A percentile compares a stretch with the other conserved stretches of the same genome.
Conservation (phyloP, 1,140 invertebrate species). For the Oryctes rhinoceros region DNA sequence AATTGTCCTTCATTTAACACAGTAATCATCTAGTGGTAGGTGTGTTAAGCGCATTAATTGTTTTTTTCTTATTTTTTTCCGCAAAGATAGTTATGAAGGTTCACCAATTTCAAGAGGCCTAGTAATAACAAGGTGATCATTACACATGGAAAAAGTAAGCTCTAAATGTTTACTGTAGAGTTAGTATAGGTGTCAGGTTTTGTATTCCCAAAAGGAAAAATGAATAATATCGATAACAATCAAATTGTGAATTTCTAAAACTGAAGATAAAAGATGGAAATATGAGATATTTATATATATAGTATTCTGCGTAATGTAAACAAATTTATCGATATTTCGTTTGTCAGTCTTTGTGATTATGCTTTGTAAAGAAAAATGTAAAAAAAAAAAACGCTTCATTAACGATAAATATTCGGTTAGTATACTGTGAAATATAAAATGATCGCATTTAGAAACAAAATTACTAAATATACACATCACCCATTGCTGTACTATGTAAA, state of each 20-base stretch:
- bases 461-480: too few relatives aligned
- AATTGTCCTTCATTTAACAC: too few relatives aligned
- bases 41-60: too few relatives aligned
- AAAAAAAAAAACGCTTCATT: conserved; percentile 15
- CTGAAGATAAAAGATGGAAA: neutral
- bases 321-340: neutral
- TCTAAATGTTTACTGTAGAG: too few relatives aligned
- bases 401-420: neutral
- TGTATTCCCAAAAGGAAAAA: neutral
- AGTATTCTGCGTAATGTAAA: neutral
- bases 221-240: conserved; percentile 34
- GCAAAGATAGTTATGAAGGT: too few relatives aligned
- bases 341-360: conserved; percentile 14
- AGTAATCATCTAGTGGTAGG: too few relatives aligned
- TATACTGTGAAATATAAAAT: neutral
- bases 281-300: neutral
- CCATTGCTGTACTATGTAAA: too few relatives aligned
- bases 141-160: too few relatives aligned
- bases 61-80: too few relatives aligned
- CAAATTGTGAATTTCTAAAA: conserved; percentile 3
- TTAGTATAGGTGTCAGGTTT: neutral
- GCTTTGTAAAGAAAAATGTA: conserved; percentile 2
- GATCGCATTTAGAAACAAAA: neutral
- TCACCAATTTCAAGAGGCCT: too few relatives aligned
- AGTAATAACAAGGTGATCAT: too few relatives aligned